Evolutionary conservation across 2,888 invertebrate species (phyloP), one percentile per base, ranked within the genome.

Genomic region (Drosophila koepferae): DNA sequence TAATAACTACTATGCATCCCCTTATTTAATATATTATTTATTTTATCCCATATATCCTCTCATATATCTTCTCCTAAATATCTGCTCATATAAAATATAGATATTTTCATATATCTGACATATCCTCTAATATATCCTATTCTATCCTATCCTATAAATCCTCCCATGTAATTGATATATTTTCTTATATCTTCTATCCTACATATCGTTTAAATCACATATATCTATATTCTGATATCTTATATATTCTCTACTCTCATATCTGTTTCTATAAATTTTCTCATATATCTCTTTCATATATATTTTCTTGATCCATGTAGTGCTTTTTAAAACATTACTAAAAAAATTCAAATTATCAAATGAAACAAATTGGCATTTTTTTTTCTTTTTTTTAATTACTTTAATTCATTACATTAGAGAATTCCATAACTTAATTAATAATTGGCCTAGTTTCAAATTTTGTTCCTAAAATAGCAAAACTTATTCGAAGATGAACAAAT

Each of bases 361-460:
- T 51, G 51, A 51, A 51, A 51, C 51, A 34, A 34, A 18, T 51
- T 34, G n/a, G n/a, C 9, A 9, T 49, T 31, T 20, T 44, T 28
- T 5, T 5, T 18, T n/a, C n/a, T n/a, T 3, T 34, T 12, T 2
- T 34, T 34, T 51, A 34, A 34, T 34, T 51, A 28, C 28, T 28
- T 28, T 28, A 12, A 20, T 51, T 34, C 34, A 51, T 51, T 36
- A 51, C 18, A 51, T 18, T 36, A 2, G 7, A 20, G 14, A 51
- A 14, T 20, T 36, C 1, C 18, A 2, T 36, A 20, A 36, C 34
- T 51, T 51, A 51, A 36, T 36, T 51, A 20, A 36, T 36, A 34
- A 49, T 51, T 34, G 31, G 12, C 49, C 49, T 51, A 51, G 31
- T 34, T 34, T 51, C 31, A 51, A 51, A 34, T 51, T 34, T 51